These are phyloP conservation scores for Phortica variegata DNA, from an alignment of 1,140 invertebrate genomes.

Conservation along the genomic window DNA sequence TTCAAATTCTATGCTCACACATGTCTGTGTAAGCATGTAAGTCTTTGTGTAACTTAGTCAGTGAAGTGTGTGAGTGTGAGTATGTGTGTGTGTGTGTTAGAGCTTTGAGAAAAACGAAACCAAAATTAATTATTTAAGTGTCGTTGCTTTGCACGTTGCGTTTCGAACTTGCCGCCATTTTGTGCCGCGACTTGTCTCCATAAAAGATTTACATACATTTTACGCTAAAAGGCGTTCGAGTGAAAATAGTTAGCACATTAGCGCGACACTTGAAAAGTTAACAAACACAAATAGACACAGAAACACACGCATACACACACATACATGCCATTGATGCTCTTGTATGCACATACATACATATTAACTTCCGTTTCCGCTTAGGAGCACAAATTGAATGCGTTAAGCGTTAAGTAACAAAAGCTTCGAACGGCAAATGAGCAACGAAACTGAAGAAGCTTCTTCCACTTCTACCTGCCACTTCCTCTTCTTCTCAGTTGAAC, in stretches of 20 bases:
- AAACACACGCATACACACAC: conserved; percentile 8
- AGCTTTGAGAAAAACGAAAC: conserved; percentile 51
- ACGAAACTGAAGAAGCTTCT: no score
- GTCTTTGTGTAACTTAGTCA: no score
- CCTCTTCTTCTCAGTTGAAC: no score
- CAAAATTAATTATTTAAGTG: conserved; percentile 52
- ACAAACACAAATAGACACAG: conserved; percentile 9
- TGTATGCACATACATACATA: background rate
- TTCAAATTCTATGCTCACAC: conserved; percentile 1
- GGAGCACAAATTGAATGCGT: conserved; percentile 41
- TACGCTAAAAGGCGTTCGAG: conserved; percentile 49
- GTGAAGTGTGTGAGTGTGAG: background rate
- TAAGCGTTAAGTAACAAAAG: conserved; percentile 32
- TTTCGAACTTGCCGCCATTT: conserved; percentile 14
- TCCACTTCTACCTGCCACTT: no score
- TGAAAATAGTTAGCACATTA: conserved; percentile 44
- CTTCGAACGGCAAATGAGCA: no score
- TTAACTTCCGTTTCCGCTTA: conserved; percentile 41
- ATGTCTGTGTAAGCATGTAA: conserved; percentile 11
- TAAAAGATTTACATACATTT: conserved; percentile 19
- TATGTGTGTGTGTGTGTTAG: conserved; percentile 12
- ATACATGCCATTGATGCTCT: background rate
- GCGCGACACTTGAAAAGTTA: conserved; percentile 5
- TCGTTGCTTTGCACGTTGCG: conserved; percentile 1
- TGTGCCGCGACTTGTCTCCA: conserved; percentile 15